Conservation (phyloP, 1,140 invertebrate genomes). For the Drosophila orena region DNA sequence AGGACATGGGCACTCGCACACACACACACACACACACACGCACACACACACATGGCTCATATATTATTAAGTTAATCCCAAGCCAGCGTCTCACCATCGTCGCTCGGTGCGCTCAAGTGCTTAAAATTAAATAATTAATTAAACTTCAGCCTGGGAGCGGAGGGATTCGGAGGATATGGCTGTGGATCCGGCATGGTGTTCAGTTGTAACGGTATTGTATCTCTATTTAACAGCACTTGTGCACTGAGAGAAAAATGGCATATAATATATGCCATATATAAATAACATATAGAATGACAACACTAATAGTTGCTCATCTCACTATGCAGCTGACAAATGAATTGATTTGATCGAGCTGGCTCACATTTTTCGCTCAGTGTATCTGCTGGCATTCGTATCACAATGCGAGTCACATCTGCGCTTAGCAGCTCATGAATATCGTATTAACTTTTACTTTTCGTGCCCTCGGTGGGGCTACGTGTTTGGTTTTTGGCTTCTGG, state of each 20-base stretch:
- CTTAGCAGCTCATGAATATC: conserved; percentile 83
- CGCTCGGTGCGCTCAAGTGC: conserved; percentile 77
- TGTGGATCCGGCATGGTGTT: conserved; percentile 3
- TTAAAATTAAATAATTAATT: conserved; percentile 84
- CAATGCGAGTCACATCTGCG: conserved; percentile 83
- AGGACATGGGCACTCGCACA: conserved; percentile 51
- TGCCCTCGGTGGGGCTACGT: conserved; percentile 39
- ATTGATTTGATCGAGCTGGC: too few relatives aligned
- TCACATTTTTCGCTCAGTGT: background rate
- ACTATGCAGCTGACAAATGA: too few relatives aligned
- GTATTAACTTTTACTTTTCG: conserved; percentile 83
- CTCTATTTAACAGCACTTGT: conserved; percentile 29
- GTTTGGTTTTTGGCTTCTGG: conserved; percentile 48
- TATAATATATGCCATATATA: too few relatives aligned
- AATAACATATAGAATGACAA: too few relatives aligned
- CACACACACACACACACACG: conserved; percentile 56
- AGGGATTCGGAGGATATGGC: background rate
- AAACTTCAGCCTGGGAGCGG: conserved; percentile 57
- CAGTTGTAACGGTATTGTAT: conserved; percentile 36
- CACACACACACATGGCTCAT: conserved; percentile 71
- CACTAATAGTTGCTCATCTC: too few relatives aligned
- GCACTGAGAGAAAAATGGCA: background rate
- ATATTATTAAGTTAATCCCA: conserved; percentile 82
- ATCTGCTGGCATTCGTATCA: conserved; percentile 34
- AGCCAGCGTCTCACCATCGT: conserved; percentile 67